These are phyloP conservation scores for Podarcis raffonei DNA, from an alignment of 2,113 vertebrate genomes.

Conservation along the genomic window DNA sequence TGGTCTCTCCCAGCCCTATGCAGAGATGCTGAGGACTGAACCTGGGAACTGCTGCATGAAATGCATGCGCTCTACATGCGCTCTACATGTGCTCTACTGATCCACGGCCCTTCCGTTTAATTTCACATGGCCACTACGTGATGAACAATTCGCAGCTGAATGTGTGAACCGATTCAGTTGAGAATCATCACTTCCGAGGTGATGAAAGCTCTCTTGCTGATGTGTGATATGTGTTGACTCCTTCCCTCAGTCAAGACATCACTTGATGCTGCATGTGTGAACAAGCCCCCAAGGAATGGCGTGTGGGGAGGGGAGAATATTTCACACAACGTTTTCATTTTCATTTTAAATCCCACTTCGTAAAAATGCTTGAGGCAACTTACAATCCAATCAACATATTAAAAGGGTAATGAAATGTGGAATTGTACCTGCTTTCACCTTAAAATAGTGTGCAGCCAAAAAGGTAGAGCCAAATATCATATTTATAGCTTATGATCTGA, in stretches of 20 bases:
- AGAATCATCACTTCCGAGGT: not conserved
- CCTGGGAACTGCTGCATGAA: too few relatives aligned
- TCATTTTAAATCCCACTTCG: not conserved
- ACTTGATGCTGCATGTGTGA: not conserved
- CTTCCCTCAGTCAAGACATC: not conserved
- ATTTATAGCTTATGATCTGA: not conserved
- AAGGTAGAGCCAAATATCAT: not conserved
- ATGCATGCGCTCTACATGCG: too few relatives aligned
- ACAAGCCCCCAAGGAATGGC: not conserved
- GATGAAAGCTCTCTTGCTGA: not conserved
- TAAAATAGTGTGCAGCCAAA: not conserved
- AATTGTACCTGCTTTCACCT: not conserved
- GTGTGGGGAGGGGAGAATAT: not conserved
- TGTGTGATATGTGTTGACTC: not conserved
- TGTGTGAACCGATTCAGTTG: not conserved
- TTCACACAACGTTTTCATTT: not conserved
- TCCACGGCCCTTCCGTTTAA: too few relatives aligned
- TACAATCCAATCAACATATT: not conserved
- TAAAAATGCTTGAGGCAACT: not conserved
- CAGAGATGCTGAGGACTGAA: too few relatives aligned
- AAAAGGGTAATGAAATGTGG: not conserved
- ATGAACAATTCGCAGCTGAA: not conserved
- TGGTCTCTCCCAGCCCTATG: too few relatives aligned
- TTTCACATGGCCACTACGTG: too few relatives aligned
- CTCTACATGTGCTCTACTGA: too few relatives aligned